phyloP scores from a whole-genome alignment of 2,888 invertebrate genomes.

The Xylophagus ater region DNA sequence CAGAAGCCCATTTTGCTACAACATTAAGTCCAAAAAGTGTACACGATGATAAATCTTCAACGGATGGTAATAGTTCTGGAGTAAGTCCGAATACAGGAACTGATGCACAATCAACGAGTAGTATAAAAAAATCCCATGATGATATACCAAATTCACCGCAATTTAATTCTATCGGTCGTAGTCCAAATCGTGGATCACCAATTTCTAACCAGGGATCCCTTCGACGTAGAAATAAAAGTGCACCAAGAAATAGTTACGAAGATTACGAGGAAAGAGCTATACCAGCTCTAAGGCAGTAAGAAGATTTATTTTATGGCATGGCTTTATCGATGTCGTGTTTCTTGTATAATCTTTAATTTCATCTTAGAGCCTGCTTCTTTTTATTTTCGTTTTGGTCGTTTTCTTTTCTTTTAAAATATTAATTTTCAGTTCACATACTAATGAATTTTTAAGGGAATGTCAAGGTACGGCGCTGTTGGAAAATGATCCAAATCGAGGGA shows the following conservation, averaged over 20 bases:
- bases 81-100: slow-evolving; percentile 15
- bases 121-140: slow-evolving; percentile 31
- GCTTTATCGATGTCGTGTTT: slow-evolving; percentile 9
- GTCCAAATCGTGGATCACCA: slow-evolving; percentile 42
- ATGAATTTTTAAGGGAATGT: slow-evolving; percentile 66
- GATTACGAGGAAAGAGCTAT: slow-evolving; percentile 79
- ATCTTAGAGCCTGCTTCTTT: neutral
- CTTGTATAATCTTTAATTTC: slow-evolving; percentile 2
- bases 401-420: slow-evolving; percentile 11
- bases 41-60: slow-evolving; percentile 30
- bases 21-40: slow-evolving; percentile 29
- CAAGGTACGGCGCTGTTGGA: slow-evolving; percentile 44
- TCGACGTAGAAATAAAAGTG: slow-evolving; percentile 55
- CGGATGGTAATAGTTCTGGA: slow-evolving; percentile 24
- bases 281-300: slow-evolving; percentile 77
- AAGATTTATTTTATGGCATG: slow-evolving; percentile 13
- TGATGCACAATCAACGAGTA: slow-evolving; percentile 19
- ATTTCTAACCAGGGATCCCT: slow-evolving; percentile 47
- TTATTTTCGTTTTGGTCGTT: slow-evolving; percentile 12
- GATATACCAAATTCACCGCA: slow-evolving; percentile 36
- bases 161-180: slow-evolving; percentile 26
- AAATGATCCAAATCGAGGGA: slow-evolving; percentile 40
- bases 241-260: slow-evolving; percentile 61
- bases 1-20: slow-evolving; percentile 28
- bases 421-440: slow-evolving; percentile 61